Evolutionary conservation across 2,113 vertebrate genomes (phyloP).

Genomic region (Anthoscopus minutus): DNA sequence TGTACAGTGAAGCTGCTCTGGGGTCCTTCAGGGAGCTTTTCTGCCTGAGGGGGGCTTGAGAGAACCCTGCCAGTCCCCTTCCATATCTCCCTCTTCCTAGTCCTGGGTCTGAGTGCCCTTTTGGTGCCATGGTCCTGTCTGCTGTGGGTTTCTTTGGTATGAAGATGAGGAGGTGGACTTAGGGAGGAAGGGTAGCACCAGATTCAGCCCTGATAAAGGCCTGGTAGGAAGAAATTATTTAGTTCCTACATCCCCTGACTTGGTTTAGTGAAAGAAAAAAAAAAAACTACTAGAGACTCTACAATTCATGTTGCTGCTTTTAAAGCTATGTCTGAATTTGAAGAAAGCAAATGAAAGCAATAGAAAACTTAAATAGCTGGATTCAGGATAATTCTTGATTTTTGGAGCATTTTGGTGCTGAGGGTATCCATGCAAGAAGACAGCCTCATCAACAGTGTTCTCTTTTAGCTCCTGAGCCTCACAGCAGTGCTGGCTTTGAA

Average conservation of each 20-base stretch:
- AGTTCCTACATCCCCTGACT: not conserved
- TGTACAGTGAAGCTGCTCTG: no score
- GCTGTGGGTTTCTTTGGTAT: not conserved
- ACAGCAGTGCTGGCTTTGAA: not conserved
- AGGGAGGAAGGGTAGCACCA: fast-evolving
- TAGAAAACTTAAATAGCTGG: not conserved
- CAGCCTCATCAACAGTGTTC: fast-evolving
- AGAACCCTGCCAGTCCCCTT: not conserved
- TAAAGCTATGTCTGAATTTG: not conserved
- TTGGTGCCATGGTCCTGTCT: not conserved
- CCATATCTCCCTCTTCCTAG: fast-evolving
- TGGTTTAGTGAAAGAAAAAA: not conserved
- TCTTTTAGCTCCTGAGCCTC: not conserved
- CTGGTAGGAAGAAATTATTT: not conserved
- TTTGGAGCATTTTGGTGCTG: not conserved
- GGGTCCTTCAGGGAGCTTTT: not conserved
- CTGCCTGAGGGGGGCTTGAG: not conserved
- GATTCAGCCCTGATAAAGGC: not conserved
- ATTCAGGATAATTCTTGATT: not conserved
- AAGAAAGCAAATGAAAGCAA: not conserved
- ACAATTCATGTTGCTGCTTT: not conserved
- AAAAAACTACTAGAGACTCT: not conserved
- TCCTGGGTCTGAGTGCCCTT: no score
- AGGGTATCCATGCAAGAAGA: not conserved
- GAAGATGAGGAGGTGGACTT: not conserved